Conservation (phyloP, 2,113 vertebrate genomes). For the Hucho hucho region DNA sequence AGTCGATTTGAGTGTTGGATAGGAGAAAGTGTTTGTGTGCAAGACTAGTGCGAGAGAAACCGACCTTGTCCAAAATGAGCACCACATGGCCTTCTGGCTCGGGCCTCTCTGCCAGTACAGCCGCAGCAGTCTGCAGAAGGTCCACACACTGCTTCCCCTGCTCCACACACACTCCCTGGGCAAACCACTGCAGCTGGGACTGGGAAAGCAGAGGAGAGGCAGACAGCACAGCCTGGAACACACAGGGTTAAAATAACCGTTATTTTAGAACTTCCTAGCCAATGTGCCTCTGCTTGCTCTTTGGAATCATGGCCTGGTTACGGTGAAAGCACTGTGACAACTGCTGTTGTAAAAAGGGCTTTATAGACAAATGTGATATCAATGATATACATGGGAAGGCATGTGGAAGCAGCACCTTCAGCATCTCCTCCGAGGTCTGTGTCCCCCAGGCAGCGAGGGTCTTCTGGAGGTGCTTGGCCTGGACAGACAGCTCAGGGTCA, state of each 20-base stretch:
- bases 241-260: background rate
- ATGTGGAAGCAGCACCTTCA: conserved; percentile 70
- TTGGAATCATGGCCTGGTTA: no score
- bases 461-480: conserved; percentile 58
- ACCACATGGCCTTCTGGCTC: conserved; percentile 72
- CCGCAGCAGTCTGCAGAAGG: conserved; percentile 68
- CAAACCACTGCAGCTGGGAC: conserved; percentile 69
- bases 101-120: conserved; percentile 36
- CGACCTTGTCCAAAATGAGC: conserved; percentile 88
- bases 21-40: conserved; percentile 6
- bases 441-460: conserved; percentile 68
- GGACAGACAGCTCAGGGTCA: conserved; percentile 55
- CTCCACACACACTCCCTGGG: conserved; percentile 63
- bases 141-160: conserved; percentile 60
- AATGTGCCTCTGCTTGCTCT: background rate
- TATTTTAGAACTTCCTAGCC: background rate
- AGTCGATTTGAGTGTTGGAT: background rate
- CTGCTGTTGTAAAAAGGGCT: background rate
- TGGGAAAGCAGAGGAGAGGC: conserved; percentile 68
- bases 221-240: conserved; percentile 72
- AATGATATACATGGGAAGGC: background rate
- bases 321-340: background rate
- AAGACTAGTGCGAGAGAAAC: conserved; percentile 2
- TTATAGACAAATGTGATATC: background rate
- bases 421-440: conserved; percentile 62